Percentiles rank a stretch among this genome's conserved stretches.
These are phyloP conservation scores for Motacilla tschutschensis DNA, from an alignment of 2,113 vertebrate species.

Conservation along the genomic window DNA sequence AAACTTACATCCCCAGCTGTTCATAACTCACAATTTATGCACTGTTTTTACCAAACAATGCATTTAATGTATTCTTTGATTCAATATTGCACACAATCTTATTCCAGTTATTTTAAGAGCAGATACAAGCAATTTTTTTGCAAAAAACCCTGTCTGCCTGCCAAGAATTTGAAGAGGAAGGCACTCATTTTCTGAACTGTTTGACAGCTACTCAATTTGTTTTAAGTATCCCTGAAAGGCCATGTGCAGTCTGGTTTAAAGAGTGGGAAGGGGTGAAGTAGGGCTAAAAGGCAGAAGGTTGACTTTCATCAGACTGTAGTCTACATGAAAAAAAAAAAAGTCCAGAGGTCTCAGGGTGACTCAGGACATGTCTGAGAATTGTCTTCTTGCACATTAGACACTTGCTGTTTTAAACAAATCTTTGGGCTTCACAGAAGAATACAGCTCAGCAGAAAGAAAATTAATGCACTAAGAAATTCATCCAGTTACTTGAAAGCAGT, in stretches of 20 bases:
- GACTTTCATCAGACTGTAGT: background rate
- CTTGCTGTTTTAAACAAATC: background rate
- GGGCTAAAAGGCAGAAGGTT: background rate
- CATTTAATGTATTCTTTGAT: background rate
- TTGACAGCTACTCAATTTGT: background rate
- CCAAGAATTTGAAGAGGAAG: background rate
- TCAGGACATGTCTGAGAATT: background rate
- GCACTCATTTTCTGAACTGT: background rate
- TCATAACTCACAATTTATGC: background rate
- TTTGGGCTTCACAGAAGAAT: background rate
- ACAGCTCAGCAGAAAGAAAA: background rate
- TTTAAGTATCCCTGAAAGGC: background rate
- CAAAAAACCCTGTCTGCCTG: background rate
- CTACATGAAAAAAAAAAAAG: background rate
- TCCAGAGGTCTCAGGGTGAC: background rate
- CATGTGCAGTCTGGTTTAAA: background rate
- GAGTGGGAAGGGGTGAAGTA: background rate
- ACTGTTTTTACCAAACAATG: background rate
- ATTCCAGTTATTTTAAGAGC: background rate
- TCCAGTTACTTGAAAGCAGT: background rate
- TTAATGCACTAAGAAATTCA: background rate
- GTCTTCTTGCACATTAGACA: background rate
- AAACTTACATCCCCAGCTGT: background rate
- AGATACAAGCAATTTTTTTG: background rate
- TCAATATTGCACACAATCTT: background rate